Conservation (phyloP, 2,888 invertebrate species). For the Ichneumon xanthorius region DNA sequence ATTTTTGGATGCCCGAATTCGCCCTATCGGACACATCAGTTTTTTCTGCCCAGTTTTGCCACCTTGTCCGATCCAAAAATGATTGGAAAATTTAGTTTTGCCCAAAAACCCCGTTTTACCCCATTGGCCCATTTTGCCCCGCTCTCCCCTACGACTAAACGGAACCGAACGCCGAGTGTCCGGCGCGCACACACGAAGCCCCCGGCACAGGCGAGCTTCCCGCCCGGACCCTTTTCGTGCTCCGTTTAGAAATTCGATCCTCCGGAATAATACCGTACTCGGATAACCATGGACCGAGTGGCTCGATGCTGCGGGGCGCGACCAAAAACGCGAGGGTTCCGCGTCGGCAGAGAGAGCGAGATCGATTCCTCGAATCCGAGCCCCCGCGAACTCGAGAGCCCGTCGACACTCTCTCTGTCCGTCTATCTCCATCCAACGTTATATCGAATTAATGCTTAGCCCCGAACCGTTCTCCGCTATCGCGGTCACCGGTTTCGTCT, state of each 20-base stretch:
- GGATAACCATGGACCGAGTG: slow-evolving; percentile 36
- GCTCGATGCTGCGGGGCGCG: not conserved
- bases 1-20: too few relatives aligned
- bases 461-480: slow-evolving; percentile 48
- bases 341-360: slow-evolving; percentile 42
- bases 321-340: slow-evolving; percentile 9
- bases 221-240: slow-evolving; percentile 45
- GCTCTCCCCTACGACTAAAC: not conserved
- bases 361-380: slow-evolving; percentile 69
- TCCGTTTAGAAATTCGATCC: slow-evolving; percentile 74
- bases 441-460: slow-evolving; percentile 62
- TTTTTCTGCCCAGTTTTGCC: too few relatives aligned
- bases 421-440: slow-evolving; percentile 39
- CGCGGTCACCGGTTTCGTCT: slow-evolving; percentile 58
- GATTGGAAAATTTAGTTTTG: too few relatives aligned
- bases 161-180: not conserved
- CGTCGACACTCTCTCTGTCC: slow-evolving; percentile 30
- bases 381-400: slow-evolving; percentile 59
- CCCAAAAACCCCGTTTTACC: too few relatives aligned
- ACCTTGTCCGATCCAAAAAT: too few relatives aligned
- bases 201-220: not conserved
- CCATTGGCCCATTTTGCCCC: too few relatives aligned
- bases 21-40: too few relatives aligned
- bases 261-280: slow-evolving; percentile 67
- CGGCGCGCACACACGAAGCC: not conserved